Conservation (phyloP, 2,888 invertebrate genomes). For the Cheilosia soror region DNA sequence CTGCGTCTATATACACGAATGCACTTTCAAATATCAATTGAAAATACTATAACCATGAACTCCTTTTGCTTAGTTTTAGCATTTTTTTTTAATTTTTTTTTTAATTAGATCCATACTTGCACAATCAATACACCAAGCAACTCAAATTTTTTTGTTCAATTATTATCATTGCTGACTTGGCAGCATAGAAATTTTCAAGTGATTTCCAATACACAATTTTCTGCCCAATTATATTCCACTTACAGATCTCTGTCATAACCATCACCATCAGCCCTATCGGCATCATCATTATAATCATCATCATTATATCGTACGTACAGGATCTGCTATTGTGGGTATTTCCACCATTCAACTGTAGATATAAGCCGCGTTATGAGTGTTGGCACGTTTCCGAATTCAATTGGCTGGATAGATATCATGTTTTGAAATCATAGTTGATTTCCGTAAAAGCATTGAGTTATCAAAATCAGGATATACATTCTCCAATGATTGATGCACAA, state of each 20-base stretch:
- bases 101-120: not conserved
- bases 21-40: not conserved
- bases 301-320: constrained; percentile 30
- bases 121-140: not conserved
- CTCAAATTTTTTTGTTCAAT: constrained; percentile 12
- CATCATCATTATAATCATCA: constrained; percentile 51
- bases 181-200: constrained; percentile 51
- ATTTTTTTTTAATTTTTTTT: not conserved
- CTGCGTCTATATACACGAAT: not conserved
- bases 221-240: constrained; percentile 69
- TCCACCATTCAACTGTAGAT: constrained; percentile 20
- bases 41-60: not conserved
- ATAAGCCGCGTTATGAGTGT: constrained; percentile 30
- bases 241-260: constrained; percentile 48
- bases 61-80: not conserved
- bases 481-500: constrained; percentile 70
- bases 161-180: constrained; percentile 37
- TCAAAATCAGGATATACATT: constrained; percentile 68
- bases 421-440: constrained; percentile 66
- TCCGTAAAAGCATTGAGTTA: constrained; percentile 69
- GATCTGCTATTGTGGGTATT: constrained; percentile 37
- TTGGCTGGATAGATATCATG: constrained; percentile 58
- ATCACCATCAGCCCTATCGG: constrained; percentile 34
- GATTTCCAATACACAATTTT: constrained; percentile 60
- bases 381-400: constrained; percentile 66